Percentiles rank a stretch among this genome's conserved stretches.
phyloP scores from a whole-genome alignment of 2,113 vertebrate genomes.

The Zingel zingel region DNA sequence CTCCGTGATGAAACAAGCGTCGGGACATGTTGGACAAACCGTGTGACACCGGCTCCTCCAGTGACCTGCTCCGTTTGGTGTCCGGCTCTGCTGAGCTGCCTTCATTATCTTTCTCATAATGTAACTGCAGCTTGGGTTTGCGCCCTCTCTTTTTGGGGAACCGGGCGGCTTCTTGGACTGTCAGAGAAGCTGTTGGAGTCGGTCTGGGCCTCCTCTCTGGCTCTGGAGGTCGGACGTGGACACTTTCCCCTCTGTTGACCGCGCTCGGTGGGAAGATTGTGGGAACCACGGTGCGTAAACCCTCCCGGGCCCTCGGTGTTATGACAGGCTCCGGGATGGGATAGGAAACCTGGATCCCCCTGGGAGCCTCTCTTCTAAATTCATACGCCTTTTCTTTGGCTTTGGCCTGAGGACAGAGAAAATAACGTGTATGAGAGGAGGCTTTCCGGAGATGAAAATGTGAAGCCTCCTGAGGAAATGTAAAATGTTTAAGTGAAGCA shows the following conservation, averaged over 20 bases:
- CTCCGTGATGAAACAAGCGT: conserved; percentile 53
- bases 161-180: conserved; percentile 53
- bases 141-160: conserved; percentile 91
- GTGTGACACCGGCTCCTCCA: conserved; percentile 83
- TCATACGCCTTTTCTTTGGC: conserved; percentile 94
- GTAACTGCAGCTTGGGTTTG: conserved; percentile 86
- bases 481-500: conserved; percentile 33
- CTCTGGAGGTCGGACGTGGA: conserved; percentile 74
- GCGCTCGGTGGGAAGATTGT: conserved; percentile 86
- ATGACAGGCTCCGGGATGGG: conserved; percentile 90
- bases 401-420: conserved; percentile 83
- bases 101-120: conserved; percentile 77
- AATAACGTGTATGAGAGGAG: background rate
- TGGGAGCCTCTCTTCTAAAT: conserved; percentile 89
- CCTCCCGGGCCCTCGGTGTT: conserved; percentile 93
- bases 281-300: conserved; percentile 91
- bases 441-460: background rate
- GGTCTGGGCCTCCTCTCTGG: conserved; percentile 68
- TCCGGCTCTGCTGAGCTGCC: conserved; percentile 70
- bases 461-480: conserved; percentile 15
- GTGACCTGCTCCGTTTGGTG: conserved; percentile 77
- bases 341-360: conserved; percentile 91
- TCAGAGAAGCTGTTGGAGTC: conserved; percentile 7
- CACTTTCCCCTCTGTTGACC: conserved; percentile 87
- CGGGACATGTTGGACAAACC: conserved; percentile 63